These are phyloP conservation scores for Sminthopsis crassicaudata DNA, from an alignment of 2,113 vertebrate genomes.

Conservation along the genomic window DNA sequence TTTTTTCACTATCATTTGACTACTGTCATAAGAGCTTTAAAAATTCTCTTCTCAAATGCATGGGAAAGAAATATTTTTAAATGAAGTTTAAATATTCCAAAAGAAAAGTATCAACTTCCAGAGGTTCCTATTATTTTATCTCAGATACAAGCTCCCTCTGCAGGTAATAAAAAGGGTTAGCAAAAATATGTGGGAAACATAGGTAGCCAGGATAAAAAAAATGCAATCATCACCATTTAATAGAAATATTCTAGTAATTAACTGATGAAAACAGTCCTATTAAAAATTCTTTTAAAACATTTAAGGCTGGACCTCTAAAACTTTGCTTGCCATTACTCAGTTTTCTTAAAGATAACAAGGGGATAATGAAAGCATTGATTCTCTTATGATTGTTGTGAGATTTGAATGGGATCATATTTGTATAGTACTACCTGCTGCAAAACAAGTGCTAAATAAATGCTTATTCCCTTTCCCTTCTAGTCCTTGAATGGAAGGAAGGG, in stretches of 20 bases:
- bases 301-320: constrained; percentile 1
- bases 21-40: constrained; percentile 29
- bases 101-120: constrained; percentile 73
- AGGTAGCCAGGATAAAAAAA: constrained; percentile 41
- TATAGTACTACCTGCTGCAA: not conserved
- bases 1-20: constrained; percentile 29
- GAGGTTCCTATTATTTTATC: constrained; percentile 82
- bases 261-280: constrained; percentile 46
- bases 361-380: not conserved
- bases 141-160: constrained; percentile 88
- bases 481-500: not conserved
- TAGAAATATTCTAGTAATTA: constrained; percentile 62
- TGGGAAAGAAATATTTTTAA: constrained; percentile 30
- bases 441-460: not conserved
- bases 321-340: constrained; percentile 8
- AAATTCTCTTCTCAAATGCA: constrained; percentile 48
- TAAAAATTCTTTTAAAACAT: constrained; percentile 38
- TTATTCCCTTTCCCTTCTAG: not conserved
- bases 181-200: constrained; percentile 80
- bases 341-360: not conserved
- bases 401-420: not conserved
- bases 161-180: constrained; percentile 85
- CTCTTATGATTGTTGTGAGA: not conserved
- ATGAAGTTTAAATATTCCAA: constrained; percentile 75
- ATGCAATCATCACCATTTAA: constrained; percentile 61